A percentile compares a stretch with the other conserved stretches of the same genome.
phyloP scores from a whole-genome alignment of 2,888 invertebrate species.

The Aleiodes testaceus region DNA sequence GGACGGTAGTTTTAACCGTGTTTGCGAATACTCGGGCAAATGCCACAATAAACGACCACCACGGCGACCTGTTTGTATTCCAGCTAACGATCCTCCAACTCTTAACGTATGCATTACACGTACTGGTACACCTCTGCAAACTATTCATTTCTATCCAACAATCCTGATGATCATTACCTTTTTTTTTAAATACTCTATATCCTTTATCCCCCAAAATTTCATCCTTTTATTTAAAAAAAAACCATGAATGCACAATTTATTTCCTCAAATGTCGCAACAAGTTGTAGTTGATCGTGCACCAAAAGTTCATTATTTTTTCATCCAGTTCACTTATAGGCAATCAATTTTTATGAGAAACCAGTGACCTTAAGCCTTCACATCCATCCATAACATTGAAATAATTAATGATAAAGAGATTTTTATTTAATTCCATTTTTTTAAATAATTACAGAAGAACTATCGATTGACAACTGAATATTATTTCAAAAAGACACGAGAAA shows the following conservation, averaged over 20 bases:
- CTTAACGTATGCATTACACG: conserved; percentile 41
- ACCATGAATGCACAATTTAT: no score
- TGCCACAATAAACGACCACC: conserved; percentile 43
- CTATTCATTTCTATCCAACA: conserved; percentile 23
- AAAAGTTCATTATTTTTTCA: no score
- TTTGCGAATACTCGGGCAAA: conserved; percentile 39
- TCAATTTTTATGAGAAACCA: no score
- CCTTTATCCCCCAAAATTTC: background rate
- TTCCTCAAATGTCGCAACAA: no score
- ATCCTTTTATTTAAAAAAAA: no score
- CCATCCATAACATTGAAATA: no score
- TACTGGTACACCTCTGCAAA: conserved; percentile 28
- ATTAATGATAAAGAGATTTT: no score
- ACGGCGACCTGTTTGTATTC: conserved; percentile 41
- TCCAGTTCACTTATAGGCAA: no score
- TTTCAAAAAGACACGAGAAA: background rate
- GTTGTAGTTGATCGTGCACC: no score
- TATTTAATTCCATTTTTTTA: no score
- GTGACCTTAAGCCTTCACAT: no score
- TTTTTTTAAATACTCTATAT: background rate
- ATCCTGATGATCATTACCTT: conserved; percentile 21
- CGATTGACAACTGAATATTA: conserved; percentile 25
- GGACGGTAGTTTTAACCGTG: conserved; percentile 40
- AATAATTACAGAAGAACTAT: conserved; percentile 8
- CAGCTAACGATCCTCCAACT: conserved; percentile 41